Base-by-base conservation (phyloP, 2,797 vertebrate species). In the Liasis olivaceus region DNA sequence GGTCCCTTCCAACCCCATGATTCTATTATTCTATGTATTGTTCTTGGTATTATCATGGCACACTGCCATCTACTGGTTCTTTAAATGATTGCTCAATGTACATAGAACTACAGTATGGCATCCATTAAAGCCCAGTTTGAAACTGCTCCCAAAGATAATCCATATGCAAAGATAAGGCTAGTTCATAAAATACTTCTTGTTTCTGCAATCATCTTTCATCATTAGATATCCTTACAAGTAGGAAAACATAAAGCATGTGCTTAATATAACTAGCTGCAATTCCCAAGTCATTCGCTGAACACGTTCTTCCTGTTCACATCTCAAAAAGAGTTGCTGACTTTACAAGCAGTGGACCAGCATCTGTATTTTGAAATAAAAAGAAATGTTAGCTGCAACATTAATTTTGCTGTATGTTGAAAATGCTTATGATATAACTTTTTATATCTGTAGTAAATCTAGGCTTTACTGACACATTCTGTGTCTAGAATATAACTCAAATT, bases 351-450 rank as follows among this genome's bases (percentile, higher is more conserved):
- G 81, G 59, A 31, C 24, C n/a, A 89, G 54, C 56, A 84, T 4
- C 26, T 62, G 24, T 47, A 31, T 89, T 58, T 93, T 14, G 77
- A 85, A n/a, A 60, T 92, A 3, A 69, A 9, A 17, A 64, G 1
- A 0, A 59, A 66, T 31, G 81, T 36, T 81, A 1, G 20, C 88
- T 90, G 47, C n/a, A 89, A 1, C 15, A n/a, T 85, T 51, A 84
- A 81, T 90, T 91, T 51, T 89, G 36, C 92, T 93, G 63, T 72
- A 11, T 63, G 5, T 84, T 94, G 64, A 4, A 81, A 90, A 28
- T 12, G 89, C 90, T 91, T 72, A 13, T 93, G 66, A 93, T 59
- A 8, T 2, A 1, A 1, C 91, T 89, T 47, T 42, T 59, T 56
- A 54, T 88, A 47, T 26, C 13, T 81, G 89, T 42, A 90, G 90